These are phyloP conservation scores for Baccha elongata DNA, from an alignment of 2,888 invertebrate species.

Conservation along the genomic window DNA sequence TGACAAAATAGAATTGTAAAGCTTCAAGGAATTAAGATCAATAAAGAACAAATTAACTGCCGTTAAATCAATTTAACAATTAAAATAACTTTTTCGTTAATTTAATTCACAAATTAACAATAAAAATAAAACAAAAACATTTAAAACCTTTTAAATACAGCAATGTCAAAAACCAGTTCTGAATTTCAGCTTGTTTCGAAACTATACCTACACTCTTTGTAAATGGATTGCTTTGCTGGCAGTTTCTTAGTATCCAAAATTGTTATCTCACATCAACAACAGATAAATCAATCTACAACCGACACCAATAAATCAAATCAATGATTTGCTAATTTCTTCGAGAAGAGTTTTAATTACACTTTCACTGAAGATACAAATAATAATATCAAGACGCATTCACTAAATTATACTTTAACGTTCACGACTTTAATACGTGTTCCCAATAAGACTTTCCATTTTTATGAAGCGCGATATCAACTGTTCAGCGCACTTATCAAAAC, in stretches of 20 bases:
- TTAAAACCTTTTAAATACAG: conserved; percentile 27
- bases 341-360: conserved; percentile 50
- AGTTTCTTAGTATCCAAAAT: conserved; percentile 46
- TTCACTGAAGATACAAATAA: conserved; percentile 39
- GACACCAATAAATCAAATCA: background rate
- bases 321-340: conserved; percentile 11
- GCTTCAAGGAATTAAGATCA: too few species aligned
- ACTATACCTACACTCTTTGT: background rate
- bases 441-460: conserved; percentile 28
- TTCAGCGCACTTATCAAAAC: conserved; percentile 61
- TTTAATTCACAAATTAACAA: too few species aligned
- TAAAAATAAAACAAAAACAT: too few species aligned
- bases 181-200: conserved; percentile 25
- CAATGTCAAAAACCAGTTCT: conserved; percentile 42
- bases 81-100: too few species aligned
- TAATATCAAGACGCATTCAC: background rate
- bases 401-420: conserved; percentile 19
- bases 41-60: too few species aligned
- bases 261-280: background rate
- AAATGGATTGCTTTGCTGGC: conserved; percentile 38
- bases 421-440: conserved; percentile 28
- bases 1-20: too few species aligned
- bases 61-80: too few species aligned
- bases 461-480: conserved; percentile 45
- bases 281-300: conserved; percentile 1